Evolutionary conservation across 2,888 invertebrate genomes (phyloP), one percentile per base, ranked within the genome.

Genomic region (Pristionchus arcanus): DNA sequence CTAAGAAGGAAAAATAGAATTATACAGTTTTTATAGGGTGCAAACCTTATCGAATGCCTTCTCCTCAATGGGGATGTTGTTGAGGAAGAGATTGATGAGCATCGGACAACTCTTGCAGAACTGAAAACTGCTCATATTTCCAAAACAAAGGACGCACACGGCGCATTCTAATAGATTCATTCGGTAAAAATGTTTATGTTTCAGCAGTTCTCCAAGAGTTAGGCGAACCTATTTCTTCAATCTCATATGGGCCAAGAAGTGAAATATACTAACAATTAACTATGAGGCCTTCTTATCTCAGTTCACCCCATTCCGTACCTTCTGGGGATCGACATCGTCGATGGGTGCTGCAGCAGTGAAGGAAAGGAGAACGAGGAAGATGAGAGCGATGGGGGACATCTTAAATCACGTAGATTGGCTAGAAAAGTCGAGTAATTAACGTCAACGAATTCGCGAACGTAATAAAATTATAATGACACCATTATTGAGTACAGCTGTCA

Each of bases 21-120:
- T 42, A 42, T 5, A 42, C 9, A 42, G 9, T 42, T 42, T n/a
- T 42, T 42, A 42, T 3, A 42, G 4, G 42, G 42, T 42, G 42
- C 42, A 5, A 3, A 84, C 84, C 59, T 59, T 59, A 21, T 85
- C 84, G 59, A 85, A 85, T 19, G 31, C 59, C 59, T 59, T 85
- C 84, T 85, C 84, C 25, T 85, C 84, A 25, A 85, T 34, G 11
- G 15, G 13, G 5, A 28, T 31, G 63, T 85, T 85, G 34, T 85
- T 63, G 63, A 85, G 84, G 84, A 85, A 85, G 34, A 59, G 59
- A 34, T 85, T 85, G 49, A 85, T n/a, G 21, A 85, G 59, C 59
- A 59, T 49, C 55, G 84, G 84, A 59, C 84, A 85, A 2, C 21
- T 11, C 59, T 37, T 85, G 84, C 84, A 85, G 21, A 59, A 31